Percentiles rank a stretch among this genome's conserved stretches.
These are phyloP conservation scores for Cinara cedri DNA, from an alignment of 2,888 invertebrate species.

Conservation along the genomic window DNA sequence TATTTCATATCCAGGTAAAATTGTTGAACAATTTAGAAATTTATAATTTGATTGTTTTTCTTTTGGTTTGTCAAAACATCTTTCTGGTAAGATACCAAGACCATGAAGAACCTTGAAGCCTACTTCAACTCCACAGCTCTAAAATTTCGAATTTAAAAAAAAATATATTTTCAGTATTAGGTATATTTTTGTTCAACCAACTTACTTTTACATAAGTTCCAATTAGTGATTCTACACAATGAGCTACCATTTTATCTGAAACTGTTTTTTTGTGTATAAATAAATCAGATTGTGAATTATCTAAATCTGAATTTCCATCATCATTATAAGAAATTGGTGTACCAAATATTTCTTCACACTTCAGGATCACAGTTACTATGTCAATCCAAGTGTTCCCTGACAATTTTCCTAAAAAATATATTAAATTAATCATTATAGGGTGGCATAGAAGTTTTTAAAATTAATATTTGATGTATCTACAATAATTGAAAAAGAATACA, in stretches of 20 bases:
- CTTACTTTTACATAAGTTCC: constrained; percentile 73
- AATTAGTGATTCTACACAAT: constrained; percentile 84
- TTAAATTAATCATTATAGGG: constrained; percentile 3
- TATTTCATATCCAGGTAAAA: constrained; percentile 60
- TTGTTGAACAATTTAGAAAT: not conserved
- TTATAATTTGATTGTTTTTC: not conserved
- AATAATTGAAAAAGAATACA: too few relatives aligned
- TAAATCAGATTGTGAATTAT: constrained; percentile 37
- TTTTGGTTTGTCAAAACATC: constrained; percentile 2
- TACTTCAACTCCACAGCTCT: constrained; percentile 67
- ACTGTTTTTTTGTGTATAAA: constrained; percentile 63
- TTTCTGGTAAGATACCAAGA: constrained; percentile 69
- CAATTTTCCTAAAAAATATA: constrained; percentile 25
- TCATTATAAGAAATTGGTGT: not conserved
- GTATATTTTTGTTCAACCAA: not conserved
- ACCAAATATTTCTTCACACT: constrained; percentile 30
- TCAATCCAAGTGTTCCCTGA: constrained; percentile 15
- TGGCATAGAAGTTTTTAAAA: too few relatives aligned
- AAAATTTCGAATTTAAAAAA: constrained; percentile 50
- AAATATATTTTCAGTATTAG: not conserved
- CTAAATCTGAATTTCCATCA: not conserved
- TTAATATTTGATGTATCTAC: too few relatives aligned
- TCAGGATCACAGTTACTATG: constrained; percentile 17
- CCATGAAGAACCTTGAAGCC: constrained; percentile 70
- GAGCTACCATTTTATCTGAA: constrained; percentile 75